These are phyloP conservation scores for Variabilichromis moorii DNA, from an alignment of 2,113 vertebrate genomes.

Conservation along the genomic window DNA sequence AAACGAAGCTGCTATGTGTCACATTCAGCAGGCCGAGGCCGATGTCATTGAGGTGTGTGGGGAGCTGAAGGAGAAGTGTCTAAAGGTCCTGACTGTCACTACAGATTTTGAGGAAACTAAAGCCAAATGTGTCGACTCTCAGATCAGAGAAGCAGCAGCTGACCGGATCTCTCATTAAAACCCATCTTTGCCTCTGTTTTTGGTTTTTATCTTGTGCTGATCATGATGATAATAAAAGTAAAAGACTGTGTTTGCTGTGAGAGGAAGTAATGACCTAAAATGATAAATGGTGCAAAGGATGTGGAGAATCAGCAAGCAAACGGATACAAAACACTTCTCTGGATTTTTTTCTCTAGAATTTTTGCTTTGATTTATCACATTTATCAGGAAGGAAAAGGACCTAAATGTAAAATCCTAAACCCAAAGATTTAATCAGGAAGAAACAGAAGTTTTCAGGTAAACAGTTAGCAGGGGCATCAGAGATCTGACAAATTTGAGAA, in stretches of 20 bases:
- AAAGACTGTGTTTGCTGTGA: background rate
- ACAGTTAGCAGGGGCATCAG: rapidly evolving
- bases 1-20: background rate
- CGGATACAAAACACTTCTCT: background rate
- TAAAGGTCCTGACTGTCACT: background rate
- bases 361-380: background rate
- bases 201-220: background rate
- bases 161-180: background rate
- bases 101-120: background rate
- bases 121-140: background rate
- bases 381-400: background rate
- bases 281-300: background rate
- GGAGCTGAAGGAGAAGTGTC: background rate
- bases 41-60: background rate
- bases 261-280: background rate
- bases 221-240: background rate
- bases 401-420: background rate
- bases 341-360: background rate
- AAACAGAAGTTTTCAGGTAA: background rate
- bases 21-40: background rate
- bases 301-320: rapidly evolving
- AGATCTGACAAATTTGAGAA: background rate
- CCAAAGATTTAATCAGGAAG: rapidly evolving
- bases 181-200: background rate
- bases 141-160: background rate